phyloP scores from a whole-genome alignment of 2,888 invertebrate species.

The Orthosia cruda region DNA sequence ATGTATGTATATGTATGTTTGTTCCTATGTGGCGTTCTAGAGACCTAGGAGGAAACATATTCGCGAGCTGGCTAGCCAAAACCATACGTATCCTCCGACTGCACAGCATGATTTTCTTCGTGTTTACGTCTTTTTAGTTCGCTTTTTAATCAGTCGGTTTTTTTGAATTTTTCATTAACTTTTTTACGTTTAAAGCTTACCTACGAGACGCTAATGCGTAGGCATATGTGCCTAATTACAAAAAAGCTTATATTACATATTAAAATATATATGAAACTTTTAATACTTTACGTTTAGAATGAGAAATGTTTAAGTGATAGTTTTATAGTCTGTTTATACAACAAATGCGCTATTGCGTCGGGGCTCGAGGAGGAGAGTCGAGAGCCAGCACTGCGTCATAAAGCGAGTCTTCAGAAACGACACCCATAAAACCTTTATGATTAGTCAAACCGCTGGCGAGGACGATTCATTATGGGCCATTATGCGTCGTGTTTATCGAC shows the following conservation, averaged over 20 bases:
- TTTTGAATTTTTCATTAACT: no score
- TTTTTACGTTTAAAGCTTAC: no score
- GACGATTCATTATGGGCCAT: conserved; percentile 92
- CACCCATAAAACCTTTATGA: conserved; percentile 91
- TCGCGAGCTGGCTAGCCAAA: no score
- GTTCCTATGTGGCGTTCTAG: no score
- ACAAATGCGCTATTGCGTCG: conserved; percentile 75
- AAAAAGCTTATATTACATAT: conserved; percentile 1
- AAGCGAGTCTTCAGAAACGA: conserved; percentile 85
- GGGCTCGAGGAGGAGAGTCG: conserved; percentile 62
- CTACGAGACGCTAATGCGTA: neutral
- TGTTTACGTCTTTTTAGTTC: no score
- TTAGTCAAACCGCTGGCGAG: conserved; percentile 89
- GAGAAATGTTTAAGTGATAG: conserved; percentile 71
- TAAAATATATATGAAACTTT: conserved; percentile 37
- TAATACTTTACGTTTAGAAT: conserved; percentile 61
- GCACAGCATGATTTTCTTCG: no score
- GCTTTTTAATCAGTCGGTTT: no score
- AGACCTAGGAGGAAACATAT: no score
- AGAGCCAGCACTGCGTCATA: conserved; percentile 77
- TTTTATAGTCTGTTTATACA: conserved; percentile 80
- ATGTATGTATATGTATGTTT: no score
- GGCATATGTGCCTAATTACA: neutral
- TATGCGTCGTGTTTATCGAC: conserved; percentile 91
- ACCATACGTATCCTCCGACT: no score